Conservation (phyloP, 2,797 vertebrate genomes). For the Pseudomugil gertrudae region DNA sequence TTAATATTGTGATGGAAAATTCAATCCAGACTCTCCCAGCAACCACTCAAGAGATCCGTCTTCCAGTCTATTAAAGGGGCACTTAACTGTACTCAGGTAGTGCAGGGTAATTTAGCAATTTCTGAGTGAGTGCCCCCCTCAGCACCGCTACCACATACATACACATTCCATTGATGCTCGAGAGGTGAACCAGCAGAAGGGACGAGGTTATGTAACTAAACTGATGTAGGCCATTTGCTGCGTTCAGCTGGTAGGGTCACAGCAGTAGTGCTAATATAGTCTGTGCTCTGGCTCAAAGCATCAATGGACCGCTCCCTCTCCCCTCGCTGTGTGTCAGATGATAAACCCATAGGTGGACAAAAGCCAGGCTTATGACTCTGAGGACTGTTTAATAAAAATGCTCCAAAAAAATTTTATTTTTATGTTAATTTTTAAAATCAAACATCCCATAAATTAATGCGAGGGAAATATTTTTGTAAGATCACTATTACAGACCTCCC, state of each 20-base stretch:
- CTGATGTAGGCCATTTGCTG: slow-evolving; percentile 63
- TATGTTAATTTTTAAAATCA: neutral
- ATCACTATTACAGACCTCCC: neutral
- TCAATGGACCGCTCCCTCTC: slow-evolving; percentile 11
- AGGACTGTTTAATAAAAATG: neutral
- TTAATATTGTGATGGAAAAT: slow-evolving; percentile 23
- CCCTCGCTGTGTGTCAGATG: slow-evolving; percentile 10
- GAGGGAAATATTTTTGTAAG: neutral
- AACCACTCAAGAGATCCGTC: slow-evolving; percentile 2
- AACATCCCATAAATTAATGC: neutral
- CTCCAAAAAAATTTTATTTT: neutral
- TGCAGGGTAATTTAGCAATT: slow-evolving; percentile 21
- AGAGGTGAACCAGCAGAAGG: slow-evolving; percentile 28
- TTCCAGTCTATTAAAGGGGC: slow-evolving; percentile 3
- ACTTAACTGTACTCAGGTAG: slow-evolving; percentile 11
- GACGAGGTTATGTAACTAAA: slow-evolving; percentile 52
- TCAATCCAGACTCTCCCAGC: slow-evolving; percentile 2
- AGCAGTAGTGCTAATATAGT: slow-evolving; percentile 46
- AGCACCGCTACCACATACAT: too few species aligned
- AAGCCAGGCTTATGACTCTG: neutral
- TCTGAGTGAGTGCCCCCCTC: slow-evolving; percentile 5
- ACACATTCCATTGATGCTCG: slow-evolving; percentile 41
- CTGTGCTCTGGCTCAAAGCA: slow-evolving; percentile 31
- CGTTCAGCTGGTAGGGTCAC: slow-evolving; percentile 55
- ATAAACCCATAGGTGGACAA: slow-evolving; percentile 21